Evolutionary conservation across 2,797 vertebrate species (phyloP).

Genomic region (Rhabdomys pumilio): DNA sequence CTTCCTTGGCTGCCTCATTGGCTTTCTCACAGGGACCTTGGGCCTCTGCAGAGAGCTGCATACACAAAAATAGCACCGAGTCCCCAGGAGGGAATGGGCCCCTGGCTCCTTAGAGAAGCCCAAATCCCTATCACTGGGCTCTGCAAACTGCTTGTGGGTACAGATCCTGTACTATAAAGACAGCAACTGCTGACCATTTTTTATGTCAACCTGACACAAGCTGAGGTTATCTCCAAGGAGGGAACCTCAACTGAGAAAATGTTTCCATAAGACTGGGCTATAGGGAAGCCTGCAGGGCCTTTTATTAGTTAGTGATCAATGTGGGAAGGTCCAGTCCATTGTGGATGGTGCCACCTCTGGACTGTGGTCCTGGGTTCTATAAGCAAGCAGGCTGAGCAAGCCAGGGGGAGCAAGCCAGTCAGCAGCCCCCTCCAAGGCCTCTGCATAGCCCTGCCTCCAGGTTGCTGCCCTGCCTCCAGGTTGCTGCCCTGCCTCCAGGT

Average conservation of each 20-base stretch:
- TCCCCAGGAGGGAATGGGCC: background rate
- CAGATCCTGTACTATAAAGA: background rate
- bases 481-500: background rate
- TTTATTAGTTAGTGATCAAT: background rate
- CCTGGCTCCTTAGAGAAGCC: background rate
- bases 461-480: background rate
- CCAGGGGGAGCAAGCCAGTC: background rate
- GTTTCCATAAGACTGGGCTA: no score
- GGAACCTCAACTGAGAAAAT: background rate
- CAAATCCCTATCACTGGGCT: background rate
- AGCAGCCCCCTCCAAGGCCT: background rate
- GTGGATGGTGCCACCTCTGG: background rate
- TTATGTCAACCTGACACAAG: no score
- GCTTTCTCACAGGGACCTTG: constrained; percentile 5
- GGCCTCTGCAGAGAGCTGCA: constrained; percentile 9
- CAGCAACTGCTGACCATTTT: background rate
- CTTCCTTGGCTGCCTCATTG: background rate
- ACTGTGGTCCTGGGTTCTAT: background rate
- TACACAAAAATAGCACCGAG: constrained; percentile 73
- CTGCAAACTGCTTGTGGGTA: background rate
- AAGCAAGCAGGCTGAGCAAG: background rate
- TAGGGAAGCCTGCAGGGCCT: background rate
- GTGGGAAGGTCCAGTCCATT: background rate
- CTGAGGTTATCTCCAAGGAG: background rate
- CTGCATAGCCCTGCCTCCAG: background rate